A percentile compares a stretch with the other conserved stretches of the same genome.
Conservation (phyloP, 2,113 vertebrate genomes). For the Speoplatyrhinus poulsoni region DNA sequence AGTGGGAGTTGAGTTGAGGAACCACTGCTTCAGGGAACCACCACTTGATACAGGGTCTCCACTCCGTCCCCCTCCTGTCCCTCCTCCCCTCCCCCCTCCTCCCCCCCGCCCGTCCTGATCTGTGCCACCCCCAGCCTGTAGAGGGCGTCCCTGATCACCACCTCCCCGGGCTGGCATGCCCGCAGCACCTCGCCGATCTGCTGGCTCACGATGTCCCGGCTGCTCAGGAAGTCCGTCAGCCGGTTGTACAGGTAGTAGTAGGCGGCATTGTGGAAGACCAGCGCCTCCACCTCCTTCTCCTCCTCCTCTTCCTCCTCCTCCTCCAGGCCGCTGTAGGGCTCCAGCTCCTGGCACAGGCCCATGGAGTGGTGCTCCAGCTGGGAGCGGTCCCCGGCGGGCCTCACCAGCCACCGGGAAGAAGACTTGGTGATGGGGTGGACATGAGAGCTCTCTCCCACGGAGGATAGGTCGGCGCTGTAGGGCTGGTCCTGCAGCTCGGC, state of each 20-base stretch:
- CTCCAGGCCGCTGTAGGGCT: constrained; percentile 78
- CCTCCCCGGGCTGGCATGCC: constrained; percentile 92
- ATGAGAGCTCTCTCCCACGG: constrained; percentile 78
- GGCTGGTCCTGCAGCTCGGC: constrained; percentile 89
- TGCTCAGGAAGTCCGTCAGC: constrained; percentile 92
- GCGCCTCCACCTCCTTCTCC: constrained; percentile 55
- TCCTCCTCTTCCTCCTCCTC: constrained; percentile 57
- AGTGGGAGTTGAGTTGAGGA: not conserved
- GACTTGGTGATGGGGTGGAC: constrained; percentile 92
- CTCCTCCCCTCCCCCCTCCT: constrained; percentile 64
- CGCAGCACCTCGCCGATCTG: constrained; percentile 91
- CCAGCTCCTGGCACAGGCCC: constrained; percentile 85
- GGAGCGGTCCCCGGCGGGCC: constrained; percentile 51
- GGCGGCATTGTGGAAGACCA: constrained; percentile 88
- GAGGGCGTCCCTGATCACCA: constrained; percentile 91
- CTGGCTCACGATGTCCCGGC: constrained; percentile 89
- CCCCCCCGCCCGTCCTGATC: constrained; percentile 86
- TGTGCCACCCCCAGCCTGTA: constrained; percentile 95
- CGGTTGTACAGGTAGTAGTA: constrained; percentile 98
- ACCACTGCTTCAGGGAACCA: constrained; percentile 38
- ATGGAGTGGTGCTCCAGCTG: constrained; percentile 79
- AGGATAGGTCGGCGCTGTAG: constrained; percentile 78
- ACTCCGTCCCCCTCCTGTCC: constrained; percentile 56
- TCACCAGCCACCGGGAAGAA: constrained; percentile 77
- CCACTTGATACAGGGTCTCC: constrained; percentile 53